Evolutionary conservation across 92 coral and sea anemone species (phyloP), one percentile per base, ranked within the genome.

Genomic region (Heteractis magnifica): DNA sequence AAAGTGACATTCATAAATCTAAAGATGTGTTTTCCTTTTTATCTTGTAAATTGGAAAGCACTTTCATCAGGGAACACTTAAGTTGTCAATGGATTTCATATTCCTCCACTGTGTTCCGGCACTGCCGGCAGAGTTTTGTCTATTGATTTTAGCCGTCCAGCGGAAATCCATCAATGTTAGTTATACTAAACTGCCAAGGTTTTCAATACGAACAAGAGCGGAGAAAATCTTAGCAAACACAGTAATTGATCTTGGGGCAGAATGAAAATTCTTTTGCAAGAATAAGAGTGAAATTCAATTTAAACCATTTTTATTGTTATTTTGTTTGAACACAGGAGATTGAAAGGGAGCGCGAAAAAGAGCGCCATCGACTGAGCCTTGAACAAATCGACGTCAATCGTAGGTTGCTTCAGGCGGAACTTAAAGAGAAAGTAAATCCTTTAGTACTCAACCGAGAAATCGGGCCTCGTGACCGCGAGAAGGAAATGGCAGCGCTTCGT

Each of bases 311-410:
- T 72, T 70, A 16, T 52, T 56, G 19, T 76, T 59, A 34, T 79
- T 55, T 26, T 52, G 49, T 68, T 68, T 23, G 10, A 68, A 68
- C 23, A 0, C 81, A 94, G 98, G 98, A 94, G 79, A 89, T 94
- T 81, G 98, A 91, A 81, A 88, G 98, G 13, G 98, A 94, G 78
- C 84, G 98, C 41, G 98, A 94, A 52, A 79, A 94, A 49, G 98
- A 94, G 65, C 92, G 98, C 0, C 98, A 94, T 65, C 89, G 95
- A 52, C 84, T 94, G 55, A 94, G 95, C 75, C 88, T 94, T 50
- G 98, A 94, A 77, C 98, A 94, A 77, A 86, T 91, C 12, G 98
- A 94, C 68, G 98, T 94, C 79, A 94, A 94, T 79, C 90, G 98
- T 34, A 88, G 98, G 53, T 86, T 94, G 18, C 90, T 94, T 75